A percentile compares a stretch with the other conserved stretches of the same genome.
Conservation (phyloP, 2,797 vertebrate species). For the Gallirallus australis region DNA sequence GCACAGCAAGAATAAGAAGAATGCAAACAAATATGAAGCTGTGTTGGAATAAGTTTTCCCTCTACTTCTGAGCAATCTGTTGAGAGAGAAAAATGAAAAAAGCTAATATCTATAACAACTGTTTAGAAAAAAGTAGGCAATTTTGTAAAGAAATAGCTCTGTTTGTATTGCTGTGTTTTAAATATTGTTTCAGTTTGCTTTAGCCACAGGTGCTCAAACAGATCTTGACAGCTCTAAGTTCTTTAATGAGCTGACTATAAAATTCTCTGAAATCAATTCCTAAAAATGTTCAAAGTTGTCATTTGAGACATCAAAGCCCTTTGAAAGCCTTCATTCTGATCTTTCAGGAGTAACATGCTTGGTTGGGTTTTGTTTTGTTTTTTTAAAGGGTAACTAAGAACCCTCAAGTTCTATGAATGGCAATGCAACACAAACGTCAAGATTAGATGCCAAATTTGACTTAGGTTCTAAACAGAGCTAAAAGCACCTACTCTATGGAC, state of each 20-base stretch:
- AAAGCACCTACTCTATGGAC: neutral
- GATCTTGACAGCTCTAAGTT: neutral
- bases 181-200: neutral
- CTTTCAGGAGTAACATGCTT: neutral
- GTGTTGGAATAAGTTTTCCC: neutral
- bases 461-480: neutral
- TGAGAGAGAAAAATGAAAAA: neutral
- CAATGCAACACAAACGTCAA: neutral
- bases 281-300: neutral
- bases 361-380: neutral
- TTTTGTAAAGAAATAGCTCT: neutral
- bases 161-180: neutral
- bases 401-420: neutral
- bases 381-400: neutral
- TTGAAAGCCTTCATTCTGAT: neutral
- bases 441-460: neutral
- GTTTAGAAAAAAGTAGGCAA: neutral
- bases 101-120: neutral
- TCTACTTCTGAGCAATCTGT: neutral
- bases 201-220: neutral
- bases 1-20: conserved; percentile 24
- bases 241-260: neutral
- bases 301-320: neutral
- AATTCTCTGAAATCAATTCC: neutral
- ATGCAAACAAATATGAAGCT: conserved; percentile 50